Evolutionary conservation across 1,140 invertebrate species (phyloP).

Genomic region (Tachypleus tridentatus): DNA sequence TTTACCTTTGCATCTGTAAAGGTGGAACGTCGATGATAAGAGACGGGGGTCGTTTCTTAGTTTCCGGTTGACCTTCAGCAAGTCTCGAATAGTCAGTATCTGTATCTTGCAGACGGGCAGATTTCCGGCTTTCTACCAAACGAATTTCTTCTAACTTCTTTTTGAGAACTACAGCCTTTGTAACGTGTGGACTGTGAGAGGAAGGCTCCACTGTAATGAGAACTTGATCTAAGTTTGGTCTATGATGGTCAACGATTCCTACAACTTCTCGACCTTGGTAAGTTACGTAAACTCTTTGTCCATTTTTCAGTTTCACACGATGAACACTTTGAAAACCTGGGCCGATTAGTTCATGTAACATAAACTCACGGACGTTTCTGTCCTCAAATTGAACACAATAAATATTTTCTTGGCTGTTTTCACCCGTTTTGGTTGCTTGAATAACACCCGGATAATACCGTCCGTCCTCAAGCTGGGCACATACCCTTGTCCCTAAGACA

Average conservation of each 20-base stretch:
- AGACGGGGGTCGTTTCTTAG: slow-evolving; percentile 12
- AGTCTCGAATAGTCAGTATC: slow-evolving; percentile 83
- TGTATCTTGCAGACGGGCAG: slow-evolving; percentile 78
- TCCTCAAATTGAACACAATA: slow-evolving; percentile 19
- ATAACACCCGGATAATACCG: slow-evolving; percentile 72
- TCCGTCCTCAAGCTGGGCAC: slow-evolving; percentile 70
- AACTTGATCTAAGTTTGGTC: slow-evolving; percentile 60
- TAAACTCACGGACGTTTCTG: slow-evolving; percentile 50
- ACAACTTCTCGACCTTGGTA: slow-evolving; percentile 83
- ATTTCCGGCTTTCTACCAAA: slow-evolving; percentile 85
- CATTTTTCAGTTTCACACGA: slow-evolving; percentile 45
- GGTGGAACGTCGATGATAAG: slow-evolving; percentile 20
- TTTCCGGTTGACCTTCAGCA: slow-evolving; percentile 38
- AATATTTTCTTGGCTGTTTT: slow-evolving; percentile 10
- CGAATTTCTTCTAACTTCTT: slow-evolving; percentile 85
- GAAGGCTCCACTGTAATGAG: slow-evolving; percentile 39
- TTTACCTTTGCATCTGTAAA: slow-evolving; percentile 10
- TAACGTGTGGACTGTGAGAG: neutral
- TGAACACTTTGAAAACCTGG: slow-evolving; percentile 67
- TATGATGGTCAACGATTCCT: slow-evolving; percentile 61
- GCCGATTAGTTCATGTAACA: slow-evolving; percentile 72
- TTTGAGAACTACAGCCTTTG: slow-evolving; percentile 48
- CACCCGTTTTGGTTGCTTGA: slow-evolving; percentile 46
- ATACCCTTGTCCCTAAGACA: slow-evolving; percentile 86
- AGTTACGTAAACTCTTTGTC: slow-evolving; percentile 82